Percentiles rank a stretch among this genome's conserved stretches.
Conservation (phyloP, 2,888 invertebrate genomes). For the Phortica magna region DNA sequence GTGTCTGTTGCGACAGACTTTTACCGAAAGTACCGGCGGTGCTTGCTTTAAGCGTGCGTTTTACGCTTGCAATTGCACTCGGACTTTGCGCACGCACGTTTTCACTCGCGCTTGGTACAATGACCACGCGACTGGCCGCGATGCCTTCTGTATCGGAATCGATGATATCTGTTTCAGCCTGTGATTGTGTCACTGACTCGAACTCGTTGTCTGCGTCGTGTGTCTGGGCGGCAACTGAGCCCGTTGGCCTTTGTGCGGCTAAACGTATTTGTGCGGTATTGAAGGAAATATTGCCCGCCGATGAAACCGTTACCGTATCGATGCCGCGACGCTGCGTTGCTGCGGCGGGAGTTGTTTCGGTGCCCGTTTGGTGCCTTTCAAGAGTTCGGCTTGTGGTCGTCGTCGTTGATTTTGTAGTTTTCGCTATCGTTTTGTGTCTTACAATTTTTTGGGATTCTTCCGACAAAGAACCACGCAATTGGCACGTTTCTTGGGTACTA, state of each 20-base stretch:
- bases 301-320: slow-evolving; percentile 30
- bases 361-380: slow-evolving; percentile 16
- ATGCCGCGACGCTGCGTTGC: slow-evolving; percentile 49
- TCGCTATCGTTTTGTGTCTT: slow-evolving; percentile 65
- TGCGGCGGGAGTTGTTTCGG: slow-evolving; percentile 7
- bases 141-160: slow-evolving; percentile 74
- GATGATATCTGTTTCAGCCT: slow-evolving; percentile 48
- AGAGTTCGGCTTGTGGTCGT: slow-evolving; percentile 45
- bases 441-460: slow-evolving; percentile 73
- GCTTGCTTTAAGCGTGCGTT: slow-evolving; percentile 52
- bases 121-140: slow-evolving; percentile 70
- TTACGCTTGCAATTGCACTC: slow-evolving; percentile 35
- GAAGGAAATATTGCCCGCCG: slow-evolving; percentile 54
- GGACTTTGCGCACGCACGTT: slow-evolving; percentile 41
- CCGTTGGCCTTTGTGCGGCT: slow-evolving; percentile 22
- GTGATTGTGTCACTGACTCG: background rate
- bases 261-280: slow-evolving; percentile 55
- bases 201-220: background rate
- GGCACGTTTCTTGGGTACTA: slow-evolving; percentile 73
- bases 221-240: slow-evolving; percentile 10
- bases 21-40: slow-evolving; percentile 70
- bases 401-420: slow-evolving; percentile 47
- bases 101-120: slow-evolving; percentile 60
- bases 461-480: slow-evolving; percentile 73
- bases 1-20: slow-evolving; percentile 71